Conservation (phyloP, 2,113 vertebrate species). For the Amphilophus citrinellus region DNA sequence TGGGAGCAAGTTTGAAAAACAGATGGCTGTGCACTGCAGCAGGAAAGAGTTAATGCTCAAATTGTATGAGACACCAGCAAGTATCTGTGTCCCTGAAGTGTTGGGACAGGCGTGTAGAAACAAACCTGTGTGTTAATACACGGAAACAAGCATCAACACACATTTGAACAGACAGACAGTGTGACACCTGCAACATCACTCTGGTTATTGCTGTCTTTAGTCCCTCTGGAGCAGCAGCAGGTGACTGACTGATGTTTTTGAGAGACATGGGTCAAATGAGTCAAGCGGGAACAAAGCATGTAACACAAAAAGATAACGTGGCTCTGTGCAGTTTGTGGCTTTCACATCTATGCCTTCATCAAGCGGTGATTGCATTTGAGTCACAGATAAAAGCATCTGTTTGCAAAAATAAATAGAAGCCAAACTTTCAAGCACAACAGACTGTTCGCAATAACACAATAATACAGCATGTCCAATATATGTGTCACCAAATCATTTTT, state of each 20-base stretch:
- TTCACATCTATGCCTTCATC: neutral
- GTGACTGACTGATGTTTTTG: slow-evolving; percentile 5
- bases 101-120: slow-evolving; percentile 24
- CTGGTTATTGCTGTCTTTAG: neutral
- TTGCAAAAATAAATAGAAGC: neutral
- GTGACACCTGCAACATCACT: slow-evolving; percentile 16
- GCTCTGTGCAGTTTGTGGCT: slow-evolving; percentile 5
- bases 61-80: slow-evolving; percentile 29
- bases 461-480: neutral
- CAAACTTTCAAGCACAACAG: neutral
- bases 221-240: neutral
- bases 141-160: neutral
- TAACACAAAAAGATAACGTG: neutral
- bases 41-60: slow-evolving; percentile 39
- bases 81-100: neutral
- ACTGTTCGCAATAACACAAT: neutral
- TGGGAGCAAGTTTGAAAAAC: slow-evolving; percentile 26
- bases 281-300: neutral
- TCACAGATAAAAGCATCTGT: neutral
- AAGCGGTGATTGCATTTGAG: neutral
- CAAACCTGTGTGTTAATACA: slow-evolving; percentile 30
- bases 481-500: neutral
- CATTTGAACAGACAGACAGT: neutral
- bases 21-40: slow-evolving; percentile 42
- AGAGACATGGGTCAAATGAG: slow-evolving; percentile 22